Evolutionary conservation across 2,113 vertebrate genomes (phyloP).

Genomic region (Datnioides undecimradiatus): DNA sequence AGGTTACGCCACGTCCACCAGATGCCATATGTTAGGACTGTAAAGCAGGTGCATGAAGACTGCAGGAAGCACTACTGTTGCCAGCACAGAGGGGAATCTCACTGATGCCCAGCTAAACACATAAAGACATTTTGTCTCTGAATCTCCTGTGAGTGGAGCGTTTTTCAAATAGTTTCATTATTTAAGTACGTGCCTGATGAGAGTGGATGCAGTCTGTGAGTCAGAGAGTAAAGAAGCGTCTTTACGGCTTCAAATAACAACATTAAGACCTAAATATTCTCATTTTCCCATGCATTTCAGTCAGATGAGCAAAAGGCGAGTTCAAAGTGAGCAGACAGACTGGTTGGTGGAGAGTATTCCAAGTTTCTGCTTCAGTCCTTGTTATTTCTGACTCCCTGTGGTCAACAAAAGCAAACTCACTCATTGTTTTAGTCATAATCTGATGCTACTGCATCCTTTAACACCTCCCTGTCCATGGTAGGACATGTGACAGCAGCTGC

Average conservation of each 20-base stretch:
- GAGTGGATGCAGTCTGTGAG: neutral
- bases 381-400: too few species aligned
- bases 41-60: slow-evolving; percentile 46
- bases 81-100: neutral
- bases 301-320: neutral
- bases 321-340: too few species aligned
- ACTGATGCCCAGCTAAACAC: neutral
- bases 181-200: too few species aligned
- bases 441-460: too few species aligned
- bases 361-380: too few species aligned
- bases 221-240: neutral
- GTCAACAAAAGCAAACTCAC: too few species aligned
- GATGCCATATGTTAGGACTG: slow-evolving; percentile 39
- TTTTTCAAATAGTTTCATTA: neutral
- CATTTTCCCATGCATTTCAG: neutral
- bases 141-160: neutral
- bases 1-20: slow-evolving; percentile 8
- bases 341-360: too few species aligned
- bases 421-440: too few species aligned
- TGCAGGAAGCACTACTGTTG: slow-evolving; percentile 5
- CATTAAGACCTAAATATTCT: neutral
- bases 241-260: neutral
- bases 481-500: too few species aligned
- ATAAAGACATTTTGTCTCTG: neutral
- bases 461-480: too few species aligned